phyloP scores from a whole-genome alignment of 1,140 invertebrate species.

The Mizuhopecten yessoensis region DNA sequence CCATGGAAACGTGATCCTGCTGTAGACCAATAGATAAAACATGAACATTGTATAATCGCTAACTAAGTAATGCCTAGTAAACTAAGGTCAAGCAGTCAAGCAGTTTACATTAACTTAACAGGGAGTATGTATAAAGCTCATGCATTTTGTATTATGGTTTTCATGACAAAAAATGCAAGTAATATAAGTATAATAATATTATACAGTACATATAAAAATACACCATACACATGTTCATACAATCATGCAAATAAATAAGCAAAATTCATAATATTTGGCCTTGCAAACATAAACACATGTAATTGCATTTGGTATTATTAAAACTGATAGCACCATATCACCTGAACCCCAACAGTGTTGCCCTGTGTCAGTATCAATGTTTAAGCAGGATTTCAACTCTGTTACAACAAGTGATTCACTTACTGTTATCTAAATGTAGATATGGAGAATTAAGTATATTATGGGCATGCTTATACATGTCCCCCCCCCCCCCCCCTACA shows the following conservation, averaged over 20 bases:
- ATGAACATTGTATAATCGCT: not conserved
- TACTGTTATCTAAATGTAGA: too few relatives aligned
- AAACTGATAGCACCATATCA: constrained; percentile 23
- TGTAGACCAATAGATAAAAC: not conserved
- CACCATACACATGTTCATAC: constrained; percentile 33
- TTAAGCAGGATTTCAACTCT: not conserved
- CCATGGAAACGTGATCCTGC: not conserved
- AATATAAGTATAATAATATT: not conserved
- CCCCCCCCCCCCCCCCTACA: too few relatives aligned
- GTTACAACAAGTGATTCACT: not conserved
- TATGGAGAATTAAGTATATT: too few relatives aligned
- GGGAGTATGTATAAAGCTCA: not conserved
- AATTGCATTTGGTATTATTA: constrained; percentile 19
- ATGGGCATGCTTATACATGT: too few relatives aligned
- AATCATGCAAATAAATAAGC: constrained; percentile 39
- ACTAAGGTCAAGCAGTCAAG: not conserved
- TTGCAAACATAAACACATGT: not conserved
- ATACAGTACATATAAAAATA: not conserved
- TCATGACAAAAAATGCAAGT: not conserved
- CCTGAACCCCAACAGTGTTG: not conserved
- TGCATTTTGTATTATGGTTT: not conserved
- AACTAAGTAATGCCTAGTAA: not conserved
- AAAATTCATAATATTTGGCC: constrained; percentile 3
- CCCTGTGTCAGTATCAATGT: not conserved
- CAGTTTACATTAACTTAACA: not conserved